Evolutionary conservation across 1,140 invertebrate species (phyloP).

Genomic region (Neomicropteryx cornuta): DNA sequence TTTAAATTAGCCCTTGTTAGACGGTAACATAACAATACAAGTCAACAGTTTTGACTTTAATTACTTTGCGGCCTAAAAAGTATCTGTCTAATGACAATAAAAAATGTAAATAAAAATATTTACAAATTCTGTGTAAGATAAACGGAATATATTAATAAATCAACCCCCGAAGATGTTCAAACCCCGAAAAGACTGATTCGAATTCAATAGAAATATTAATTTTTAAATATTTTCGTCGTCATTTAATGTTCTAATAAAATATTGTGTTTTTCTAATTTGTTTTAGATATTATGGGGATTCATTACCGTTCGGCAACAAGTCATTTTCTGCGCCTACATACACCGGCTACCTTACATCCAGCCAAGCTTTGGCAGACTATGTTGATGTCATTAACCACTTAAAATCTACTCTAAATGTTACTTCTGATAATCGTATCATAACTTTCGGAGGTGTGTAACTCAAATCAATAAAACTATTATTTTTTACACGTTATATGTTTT

Average conservation of each 20-base stretch:
- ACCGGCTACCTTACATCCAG: conserved; percentile 81
- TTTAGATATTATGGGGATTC: conserved; percentile 81
- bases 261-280: conserved; percentile 6
- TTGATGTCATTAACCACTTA: conserved; percentile 66
- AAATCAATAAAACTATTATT: no score
- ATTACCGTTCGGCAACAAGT: conserved; percentile 75
- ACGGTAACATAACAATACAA: no score
- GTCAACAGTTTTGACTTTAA: no score
- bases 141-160: no score
- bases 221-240: not conserved
- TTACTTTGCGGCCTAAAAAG: no score
- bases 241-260: not conserved
- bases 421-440: conserved; percentile 74
- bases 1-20: no score
- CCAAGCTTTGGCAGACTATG: conserved; percentile 93
- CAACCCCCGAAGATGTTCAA: no score
- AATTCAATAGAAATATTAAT: conserved; percentile 4
- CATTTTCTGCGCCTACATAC: conserved; percentile 52
- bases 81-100: no score
- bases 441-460: conserved; percentile 64
- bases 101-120: no score
- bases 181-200: no score
- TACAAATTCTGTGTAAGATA: no score
- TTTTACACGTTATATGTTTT: no score
- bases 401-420: conserved; percentile 23